Percentiles rank a stretch among this genome's conserved stretches.
These are phyloP conservation scores for Chrysolina haemoptera DNA, from an alignment of 2,888 invertebrate genomes.

Conservation along the genomic window DNA sequence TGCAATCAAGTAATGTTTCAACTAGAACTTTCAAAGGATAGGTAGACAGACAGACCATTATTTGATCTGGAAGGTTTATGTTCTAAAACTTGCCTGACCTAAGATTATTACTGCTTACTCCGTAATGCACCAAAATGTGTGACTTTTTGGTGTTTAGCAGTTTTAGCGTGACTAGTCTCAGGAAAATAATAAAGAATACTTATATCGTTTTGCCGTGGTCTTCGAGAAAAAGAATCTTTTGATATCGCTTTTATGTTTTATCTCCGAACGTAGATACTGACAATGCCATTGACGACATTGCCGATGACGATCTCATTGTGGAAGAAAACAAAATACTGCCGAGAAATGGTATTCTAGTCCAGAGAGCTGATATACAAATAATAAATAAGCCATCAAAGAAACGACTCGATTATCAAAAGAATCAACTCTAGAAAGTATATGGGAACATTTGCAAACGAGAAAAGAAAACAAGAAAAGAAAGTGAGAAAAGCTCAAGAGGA, in stretches of 20 bases:
- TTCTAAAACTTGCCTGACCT: too few relatives aligned
- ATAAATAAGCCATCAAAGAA: background rate
- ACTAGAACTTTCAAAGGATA: too few relatives aligned
- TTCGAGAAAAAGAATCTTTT: slow-evolving; percentile 15
- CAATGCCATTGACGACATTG: slow-evolving; percentile 1
- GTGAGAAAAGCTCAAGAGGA: background rate
- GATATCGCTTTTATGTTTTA: slow-evolving; percentile 7
- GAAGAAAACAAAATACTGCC: slow-evolving; percentile 18
- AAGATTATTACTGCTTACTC: too few relatives aligned
- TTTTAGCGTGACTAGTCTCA: too few relatives aligned
- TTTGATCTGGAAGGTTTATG: too few relatives aligned
- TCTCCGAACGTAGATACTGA: slow-evolving; percentile 9
- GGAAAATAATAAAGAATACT: too few relatives aligned
- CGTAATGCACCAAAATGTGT: too few relatives aligned
- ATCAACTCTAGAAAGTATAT: slow-evolving; percentile 6
- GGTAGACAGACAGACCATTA: too few relatives aligned
- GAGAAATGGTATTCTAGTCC: background rate
- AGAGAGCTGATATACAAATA: background rate
- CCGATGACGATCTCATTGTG: slow-evolving; percentile 23
- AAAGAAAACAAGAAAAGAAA: background rate
- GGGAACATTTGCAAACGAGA: slow-evolving; percentile 12
- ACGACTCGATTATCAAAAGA: slow-evolving; percentile 3
- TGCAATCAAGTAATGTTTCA: too few relatives aligned
- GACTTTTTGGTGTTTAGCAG: too few relatives aligned
- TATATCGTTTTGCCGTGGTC: too few relatives aligned